A percentile compares a stretch with the other conserved stretches of the same genome.
Conservation (phyloP, 1,140 invertebrate species). For the Coelopa frigida region DNA sequence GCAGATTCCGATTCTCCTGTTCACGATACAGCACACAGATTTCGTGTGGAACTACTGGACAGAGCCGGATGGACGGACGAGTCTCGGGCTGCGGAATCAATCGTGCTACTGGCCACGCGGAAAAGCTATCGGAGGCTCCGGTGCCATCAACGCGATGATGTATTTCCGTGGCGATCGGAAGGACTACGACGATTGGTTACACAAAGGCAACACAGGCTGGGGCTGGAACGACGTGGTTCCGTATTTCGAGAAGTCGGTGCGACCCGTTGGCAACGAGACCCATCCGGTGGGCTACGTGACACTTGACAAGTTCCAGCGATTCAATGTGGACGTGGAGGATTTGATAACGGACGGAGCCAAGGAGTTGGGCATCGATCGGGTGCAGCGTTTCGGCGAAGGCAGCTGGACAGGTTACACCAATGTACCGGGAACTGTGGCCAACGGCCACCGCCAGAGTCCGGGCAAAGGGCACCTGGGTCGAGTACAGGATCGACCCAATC, state of each 20-base stretch:
- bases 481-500: constrained; percentile 53
- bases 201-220: constrained; percentile 53
- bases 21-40: constrained; percentile 7
- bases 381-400: constrained; percentile 49
- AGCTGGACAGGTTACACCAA: constrained; percentile 26
- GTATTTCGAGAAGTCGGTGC: constrained; percentile 51
- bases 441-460: constrained; percentile 53
- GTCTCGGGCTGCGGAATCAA: constrained; percentile 26
- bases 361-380: constrained; percentile 46
- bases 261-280: constrained; percentile 35
- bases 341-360: constrained; percentile 1
- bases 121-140: constrained; percentile 58
- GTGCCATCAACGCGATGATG: constrained; percentile 61
- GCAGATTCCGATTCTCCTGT: constrained; percentile 2
- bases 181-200: constrained; percentile 57
- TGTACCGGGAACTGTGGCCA: constrained; percentile 51
- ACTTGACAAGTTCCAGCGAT: constrained; percentile 3
- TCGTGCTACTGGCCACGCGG: constrained; percentile 52
- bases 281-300: constrained; percentile 12
- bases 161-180: constrained; percentile 58
- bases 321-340: constrained; percentile 6
- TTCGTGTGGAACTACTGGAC: constrained; percentile 17
- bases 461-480: constrained; percentile 27
- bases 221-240: constrained; percentile 58
- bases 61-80: constrained; percentile 13